A percentile compares a stretch with the other conserved stretches of the same genome.
Conservation (phyloP, 2,888 invertebrate genomes). For the Gymnocheta viridis region DNA sequence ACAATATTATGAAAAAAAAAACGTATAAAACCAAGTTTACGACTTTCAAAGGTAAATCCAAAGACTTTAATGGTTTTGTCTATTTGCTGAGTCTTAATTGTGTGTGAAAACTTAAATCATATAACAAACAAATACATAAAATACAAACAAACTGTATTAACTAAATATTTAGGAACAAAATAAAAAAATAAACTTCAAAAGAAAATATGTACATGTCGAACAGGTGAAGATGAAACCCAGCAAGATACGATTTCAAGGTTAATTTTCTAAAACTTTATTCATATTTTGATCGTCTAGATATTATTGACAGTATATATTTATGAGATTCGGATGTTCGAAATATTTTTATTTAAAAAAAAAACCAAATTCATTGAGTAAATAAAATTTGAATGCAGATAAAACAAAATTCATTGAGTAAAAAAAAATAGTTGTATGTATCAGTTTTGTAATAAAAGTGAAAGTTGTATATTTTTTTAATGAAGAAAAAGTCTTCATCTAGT, state of each 20-base stretch:
- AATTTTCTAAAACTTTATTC: neutral
- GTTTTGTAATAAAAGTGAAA: conserved; percentile 14
- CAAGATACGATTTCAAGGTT: neutral
- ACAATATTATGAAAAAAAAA: too few species aligned
- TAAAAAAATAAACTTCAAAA: neutral
- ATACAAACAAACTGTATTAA: conserved; percentile 5
- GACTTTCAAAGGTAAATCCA: too few species aligned
- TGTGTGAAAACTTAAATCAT: neutral
- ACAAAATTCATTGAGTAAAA: neutral
- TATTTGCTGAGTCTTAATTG: neutral
- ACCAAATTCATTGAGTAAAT: too few species aligned
- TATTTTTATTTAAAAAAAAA: neutral
- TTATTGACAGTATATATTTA: neutral
- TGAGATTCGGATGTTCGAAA: neutral
- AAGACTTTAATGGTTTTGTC: neutral
- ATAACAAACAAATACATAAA: conserved; percentile 1
- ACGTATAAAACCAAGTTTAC: too few species aligned
- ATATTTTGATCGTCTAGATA: neutral
- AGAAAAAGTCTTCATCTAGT: neutral
- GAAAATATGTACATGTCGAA: neutral
- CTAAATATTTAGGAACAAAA: neutral
- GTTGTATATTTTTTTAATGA: neutral
- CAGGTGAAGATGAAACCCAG: neutral
- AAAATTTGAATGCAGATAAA: neutral
- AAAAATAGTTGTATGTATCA: neutral